phyloP scores from a whole-genome alignment of 2,888 invertebrate species.

The Ferdinandea cuprea region DNA sequence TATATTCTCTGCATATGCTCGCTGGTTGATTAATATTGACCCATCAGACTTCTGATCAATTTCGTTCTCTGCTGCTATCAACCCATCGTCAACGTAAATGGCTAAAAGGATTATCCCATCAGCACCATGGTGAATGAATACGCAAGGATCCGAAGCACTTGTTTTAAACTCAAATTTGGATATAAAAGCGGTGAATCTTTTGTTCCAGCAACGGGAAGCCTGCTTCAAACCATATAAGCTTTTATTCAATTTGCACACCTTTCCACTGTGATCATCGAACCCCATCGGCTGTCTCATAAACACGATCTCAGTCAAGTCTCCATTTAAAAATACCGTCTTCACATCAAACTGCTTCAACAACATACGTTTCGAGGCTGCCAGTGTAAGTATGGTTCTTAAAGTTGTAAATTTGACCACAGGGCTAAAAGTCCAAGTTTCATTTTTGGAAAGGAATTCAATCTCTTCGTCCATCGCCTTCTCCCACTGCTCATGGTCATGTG shows the following conservation, averaged over 20 bases:
- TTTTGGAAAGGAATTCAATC: conserved; percentile 47
- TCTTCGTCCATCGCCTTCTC: conserved; percentile 74
- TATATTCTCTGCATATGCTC: conserved; percentile 55
- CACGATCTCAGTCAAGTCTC: conserved; percentile 61
- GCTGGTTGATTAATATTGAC: conserved; percentile 60
- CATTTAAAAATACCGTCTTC: conserved; percentile 73
- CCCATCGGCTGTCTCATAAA: conserved; percentile 71
- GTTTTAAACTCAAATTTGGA: conserved; percentile 73
- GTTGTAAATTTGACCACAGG: conserved; percentile 77
- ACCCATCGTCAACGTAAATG: conserved; percentile 77
- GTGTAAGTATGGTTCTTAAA: conserved; percentile 73
- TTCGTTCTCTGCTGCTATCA: conserved; percentile 67
- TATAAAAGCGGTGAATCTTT: conserved; percentile 74
- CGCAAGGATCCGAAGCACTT: conserved; percentile 76
- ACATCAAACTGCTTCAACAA: conserved; percentile 72
- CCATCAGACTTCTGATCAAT: conserved; percentile 3
- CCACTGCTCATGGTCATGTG: conserved; percentile 63
- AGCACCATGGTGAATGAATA: conserved; percentile 68
- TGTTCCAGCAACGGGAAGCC: conserved; percentile 74
- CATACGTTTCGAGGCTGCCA: conserved; percentile 64
- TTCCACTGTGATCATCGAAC: conserved; percentile 58
- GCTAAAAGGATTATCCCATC: conserved; percentile 69
- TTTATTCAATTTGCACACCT: conserved; percentile 72
- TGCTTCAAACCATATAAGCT: conserved; percentile 76
- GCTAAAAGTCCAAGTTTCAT: conserved; percentile 73